These are phyloP conservation scores for Aldabrachelys gigantea DNA, from an alignment of 2,113 vertebrate genomes.

Conservation along the genomic window DNA sequence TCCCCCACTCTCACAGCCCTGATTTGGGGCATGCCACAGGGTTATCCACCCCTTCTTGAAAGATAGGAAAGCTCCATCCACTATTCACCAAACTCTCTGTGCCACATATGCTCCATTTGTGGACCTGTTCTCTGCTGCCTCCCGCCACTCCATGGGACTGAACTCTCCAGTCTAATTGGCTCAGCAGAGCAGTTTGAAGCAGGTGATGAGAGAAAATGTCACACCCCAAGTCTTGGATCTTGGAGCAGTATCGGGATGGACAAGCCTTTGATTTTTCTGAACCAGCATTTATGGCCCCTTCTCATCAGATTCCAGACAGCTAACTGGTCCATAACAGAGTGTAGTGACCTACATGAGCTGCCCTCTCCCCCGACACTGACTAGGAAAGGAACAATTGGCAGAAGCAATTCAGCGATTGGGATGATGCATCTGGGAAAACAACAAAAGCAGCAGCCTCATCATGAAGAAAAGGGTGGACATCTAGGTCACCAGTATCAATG, in stretches of 20 bases:
- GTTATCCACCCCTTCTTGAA: background rate
- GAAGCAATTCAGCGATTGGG: rapidly evolving
- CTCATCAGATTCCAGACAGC: background rate
- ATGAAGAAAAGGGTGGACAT: background rate
- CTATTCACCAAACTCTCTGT: background rate
- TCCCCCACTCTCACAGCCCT: background rate
- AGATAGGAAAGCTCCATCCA: background rate
- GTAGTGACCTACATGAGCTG: background rate
- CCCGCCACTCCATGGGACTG: background rate
- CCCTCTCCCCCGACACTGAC: background rate
- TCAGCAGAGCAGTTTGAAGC: background rate
- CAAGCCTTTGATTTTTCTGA: background rate
- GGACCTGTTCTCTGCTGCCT: background rate
- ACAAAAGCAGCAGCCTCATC: background rate
- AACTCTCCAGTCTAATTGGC: background rate
- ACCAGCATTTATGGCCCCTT: background rate
- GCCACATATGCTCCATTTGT: background rate
- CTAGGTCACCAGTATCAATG: background rate
- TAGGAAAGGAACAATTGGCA: background rate
- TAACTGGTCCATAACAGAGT: background rate
- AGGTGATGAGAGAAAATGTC: background rate
- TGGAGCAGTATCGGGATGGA: background rate
- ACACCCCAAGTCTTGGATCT: background rate
- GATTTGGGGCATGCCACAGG: background rate
- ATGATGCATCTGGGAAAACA: background rate